Evolutionary conservation across 2,888 invertebrate genomes (phyloP).

Genomic region (Galerucella pusilla): DNA sequence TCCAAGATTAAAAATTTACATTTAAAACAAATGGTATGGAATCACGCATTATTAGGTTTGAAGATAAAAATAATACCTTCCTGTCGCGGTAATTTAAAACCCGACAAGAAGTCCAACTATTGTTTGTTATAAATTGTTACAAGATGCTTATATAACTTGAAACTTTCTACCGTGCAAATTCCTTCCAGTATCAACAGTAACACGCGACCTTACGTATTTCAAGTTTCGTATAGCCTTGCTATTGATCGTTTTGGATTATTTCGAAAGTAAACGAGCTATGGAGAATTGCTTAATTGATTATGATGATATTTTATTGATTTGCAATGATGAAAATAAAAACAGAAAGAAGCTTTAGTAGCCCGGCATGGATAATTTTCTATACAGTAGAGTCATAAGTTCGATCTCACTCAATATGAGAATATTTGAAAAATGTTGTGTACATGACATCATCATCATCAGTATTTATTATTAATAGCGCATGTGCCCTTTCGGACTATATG

Average conservation of each 20-base stretch:
- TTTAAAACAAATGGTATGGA: too few species aligned
- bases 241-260: slow-evolving; percentile 4
- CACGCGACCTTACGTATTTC: slow-evolving; percentile 12
- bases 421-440: too few species aligned
- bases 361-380: too few species aligned
- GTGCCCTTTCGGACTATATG: too few species aligned
- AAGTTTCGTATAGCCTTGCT: slow-evolving; percentile 11
- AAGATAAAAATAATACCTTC: neutral
- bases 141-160: neutral
- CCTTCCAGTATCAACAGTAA: neutral
- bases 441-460: too few species aligned
- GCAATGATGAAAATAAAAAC: neutral
- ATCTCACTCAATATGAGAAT: too few species aligned
- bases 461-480: too few species aligned
- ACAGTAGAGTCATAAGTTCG: neutral
- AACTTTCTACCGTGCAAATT: slow-evolving; percentile 10
- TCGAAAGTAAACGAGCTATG: neutral
- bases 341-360: neutral
- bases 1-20: too few species aligned
- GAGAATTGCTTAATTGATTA: neutral
- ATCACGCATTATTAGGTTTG: too few species aligned
- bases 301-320: neutral
- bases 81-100: neutral
- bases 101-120: neutral
- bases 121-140: slow-evolving; percentile 1